Evolutionary conservation across 2,113 vertebrate genomes (phyloP).

Genomic region (Felis chaus): DNA sequence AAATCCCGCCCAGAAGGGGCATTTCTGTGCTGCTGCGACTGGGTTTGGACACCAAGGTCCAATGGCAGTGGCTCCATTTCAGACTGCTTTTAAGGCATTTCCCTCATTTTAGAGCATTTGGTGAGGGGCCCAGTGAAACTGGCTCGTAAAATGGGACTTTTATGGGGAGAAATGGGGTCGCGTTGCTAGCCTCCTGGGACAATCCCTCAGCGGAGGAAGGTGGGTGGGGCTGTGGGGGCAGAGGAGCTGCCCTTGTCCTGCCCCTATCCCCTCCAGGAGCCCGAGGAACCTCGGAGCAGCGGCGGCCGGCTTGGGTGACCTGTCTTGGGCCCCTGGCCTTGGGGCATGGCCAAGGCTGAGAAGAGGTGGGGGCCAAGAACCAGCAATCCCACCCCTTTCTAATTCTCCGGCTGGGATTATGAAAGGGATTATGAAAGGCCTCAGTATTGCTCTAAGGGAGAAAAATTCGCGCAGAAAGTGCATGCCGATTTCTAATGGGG

Average conservation of each 20-base stretch:
- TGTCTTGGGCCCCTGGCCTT: neutral
- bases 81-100: conserved; percentile 67
- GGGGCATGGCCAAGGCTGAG: neutral
- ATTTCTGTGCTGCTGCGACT: conserved; percentile 2
- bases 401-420: neutral
- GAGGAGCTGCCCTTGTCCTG: neutral
- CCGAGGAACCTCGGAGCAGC: accelerated
- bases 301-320: neutral
- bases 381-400: neutral
- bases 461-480: neutral
- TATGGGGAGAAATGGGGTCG: conserved; percentile 62
- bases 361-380: neutral
- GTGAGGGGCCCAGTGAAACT: conserved; percentile 48
- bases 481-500: neutral
- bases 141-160: conserved; percentile 73
- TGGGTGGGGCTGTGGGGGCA: neutral
- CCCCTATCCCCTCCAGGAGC: neutral
- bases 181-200: conserved; percentile 44
- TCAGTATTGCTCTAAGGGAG: neutral
- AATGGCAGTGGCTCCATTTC: conserved; percentile 46
- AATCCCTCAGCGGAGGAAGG: neutral
- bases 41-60: conserved; percentile 37
- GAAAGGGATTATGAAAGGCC: neutral
- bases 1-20: neutral
- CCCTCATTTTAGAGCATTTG: conserved; percentile 72